Base-by-base conservation (phyloP, 23 tunicate genomes). In the Styela clava region DNA sequence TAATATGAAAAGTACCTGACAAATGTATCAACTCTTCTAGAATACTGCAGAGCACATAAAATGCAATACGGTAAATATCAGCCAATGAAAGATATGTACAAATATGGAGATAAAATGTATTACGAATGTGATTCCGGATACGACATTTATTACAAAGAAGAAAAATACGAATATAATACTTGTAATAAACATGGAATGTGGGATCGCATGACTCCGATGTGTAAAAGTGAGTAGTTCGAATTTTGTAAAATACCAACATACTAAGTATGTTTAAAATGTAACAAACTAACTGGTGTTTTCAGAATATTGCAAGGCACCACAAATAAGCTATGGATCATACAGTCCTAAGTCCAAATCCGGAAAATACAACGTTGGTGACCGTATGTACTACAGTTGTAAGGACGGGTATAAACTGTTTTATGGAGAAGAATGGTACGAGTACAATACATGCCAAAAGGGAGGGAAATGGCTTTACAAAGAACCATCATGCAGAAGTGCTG, bases 171-270 rank as follows among this genome's bases (percentile, higher is more conserved):
- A 44, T 76, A 76, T 29, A 52, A 27, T 25, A 52, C 31, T 22
- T 76, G 81, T 44, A 24, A 24, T 36, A 52, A 76, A 51, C 7
- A 52, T 56, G 81, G 81, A 52, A 2, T 76, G 81, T 76, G 81
- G 81, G 65, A 52, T 9, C 22, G 35, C 16, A 52, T n/a, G 81
- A 52, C 81, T 33, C 81, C 81, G 16, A 76, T 23, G 29, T 76
- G 81, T 29, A 76, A 44, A 76, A 76, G 32, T 36, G 44, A 76
- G 65, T 16, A 71, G 7, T 44, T 44, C 12, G 56, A 44, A 44
- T 44, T 5, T 44, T 44, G 56, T 12, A 44, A 44, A 44, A 7
- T 44, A 5, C 12, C 12, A 44, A 44, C 56, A 44, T 5, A 44
- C 56, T 44, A 12, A 44, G 56, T 12, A 44, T 44, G 56, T 44